phyloP scores from a whole-genome alignment of 1,140 invertebrate genomes.

The Drosophila carrolli region DNA sequence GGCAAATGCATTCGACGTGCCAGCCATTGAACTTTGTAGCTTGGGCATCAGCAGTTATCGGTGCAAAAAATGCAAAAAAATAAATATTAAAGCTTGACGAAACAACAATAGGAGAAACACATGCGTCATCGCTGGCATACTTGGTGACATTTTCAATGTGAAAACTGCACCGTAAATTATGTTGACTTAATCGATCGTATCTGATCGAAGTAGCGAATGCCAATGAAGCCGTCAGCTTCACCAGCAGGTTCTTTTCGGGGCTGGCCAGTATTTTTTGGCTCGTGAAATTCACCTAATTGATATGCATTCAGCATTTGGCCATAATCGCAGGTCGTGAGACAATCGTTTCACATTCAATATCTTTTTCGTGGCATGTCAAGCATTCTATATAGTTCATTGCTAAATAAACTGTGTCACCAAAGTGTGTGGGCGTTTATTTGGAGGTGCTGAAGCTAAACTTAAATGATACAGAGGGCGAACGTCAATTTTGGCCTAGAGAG shows the following conservation, averaged over 20 bases:
- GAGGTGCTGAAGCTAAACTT: constrained; percentile 7
- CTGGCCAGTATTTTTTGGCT: constrained; percentile 36
- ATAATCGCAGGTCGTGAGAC: constrained; percentile 52
- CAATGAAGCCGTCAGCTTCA: constrained; percentile 31
- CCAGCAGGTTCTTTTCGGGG: constrained; percentile 36
- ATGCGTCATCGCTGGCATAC: constrained; percentile 55
- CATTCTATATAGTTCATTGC: constrained; percentile 74
- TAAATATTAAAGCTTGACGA: constrained; percentile 4
- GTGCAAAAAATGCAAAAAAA: constrained; percentile 31
- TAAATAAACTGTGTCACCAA: constrained; percentile 55
- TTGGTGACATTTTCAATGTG: constrained; percentile 59
- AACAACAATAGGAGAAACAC: constrained; percentile 39
- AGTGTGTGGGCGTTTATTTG: constrained; percentile 49
- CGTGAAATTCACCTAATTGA: constrained; percentile 64
- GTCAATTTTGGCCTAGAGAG: constrained; percentile 56
- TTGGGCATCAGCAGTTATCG: constrained; percentile 26
- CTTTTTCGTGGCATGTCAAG: constrained; percentile 29
- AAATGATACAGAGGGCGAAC: constrained; percentile 14
- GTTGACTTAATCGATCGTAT: constrained; percentile 40
- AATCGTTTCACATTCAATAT: constrained; percentile 57
- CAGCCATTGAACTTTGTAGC: constrained; percentile 74
- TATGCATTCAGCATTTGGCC: constrained; percentile 60
- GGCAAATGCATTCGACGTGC: constrained; percentile 49
- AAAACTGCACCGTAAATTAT: constrained; percentile 49
- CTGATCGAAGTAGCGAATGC: constrained; percentile 35